Evolutionary conservation across 2,797 vertebrate genomes (phyloP), one percentile per base, ranked within the genome.

Genomic region (Otolemur crassicaudatus): DNA sequence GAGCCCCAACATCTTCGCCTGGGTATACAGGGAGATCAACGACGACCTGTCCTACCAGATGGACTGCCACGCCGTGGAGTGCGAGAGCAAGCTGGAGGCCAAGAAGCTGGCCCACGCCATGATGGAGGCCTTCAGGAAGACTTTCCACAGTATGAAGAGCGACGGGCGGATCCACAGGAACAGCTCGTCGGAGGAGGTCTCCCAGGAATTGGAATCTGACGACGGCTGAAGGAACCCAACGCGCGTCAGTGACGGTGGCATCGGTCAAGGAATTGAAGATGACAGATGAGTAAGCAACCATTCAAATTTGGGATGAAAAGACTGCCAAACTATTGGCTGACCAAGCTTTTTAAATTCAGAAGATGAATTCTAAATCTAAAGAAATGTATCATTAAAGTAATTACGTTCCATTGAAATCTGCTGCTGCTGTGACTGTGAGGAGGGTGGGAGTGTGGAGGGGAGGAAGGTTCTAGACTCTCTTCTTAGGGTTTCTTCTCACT

Each of bases 71-170:
- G 99, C 99, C 0, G 99, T 99, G 23, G 99, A 99, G 98, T 99
- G 99, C 3, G 99, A 99, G 98, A 99, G 98, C 99, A 99, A 99
- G 99, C 98, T 99, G 37, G 99, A 99, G 98, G 99, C 99, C 98
- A 99, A 99, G 99, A 99, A 99, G 99, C 99, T 99, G 98, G 99
- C 99, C 3, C 99, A 99, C 16, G 99, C 99, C 82, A 99, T 99
- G 99, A 99, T 99, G 99, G 99, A 99, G 98, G 99, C 99, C 96
- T 99, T 99, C 99, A 99, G 98, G 98, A 99, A 99, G 98, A 99
- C 99, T 98, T 99, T 99, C 99, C 99, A 99, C 98, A 99, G 99
- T 98, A 99, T 99, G 99, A 99, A 99, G 98, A 99, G 99, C 0
- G 99, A 99, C 2, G 99, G 99, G 14, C 99, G 99, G 97, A 99